Conservation (phyloP, 2,888 invertebrate species). For the Scaptomyza parva region DNA sequence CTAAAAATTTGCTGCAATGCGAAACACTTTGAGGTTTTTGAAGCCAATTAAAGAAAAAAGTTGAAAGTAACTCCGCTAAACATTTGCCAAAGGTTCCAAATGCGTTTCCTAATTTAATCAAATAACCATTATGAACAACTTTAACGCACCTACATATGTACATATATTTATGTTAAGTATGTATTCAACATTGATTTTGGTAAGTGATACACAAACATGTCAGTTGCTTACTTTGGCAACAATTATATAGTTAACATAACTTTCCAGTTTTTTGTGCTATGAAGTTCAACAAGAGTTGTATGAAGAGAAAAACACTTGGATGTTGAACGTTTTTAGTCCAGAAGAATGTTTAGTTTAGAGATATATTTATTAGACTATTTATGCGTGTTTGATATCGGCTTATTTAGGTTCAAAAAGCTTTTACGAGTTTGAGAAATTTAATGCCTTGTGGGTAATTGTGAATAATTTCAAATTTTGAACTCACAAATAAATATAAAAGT, state of each 20-base stretch:
- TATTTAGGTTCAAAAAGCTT: too few species aligned
- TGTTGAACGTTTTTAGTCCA: too few species aligned
- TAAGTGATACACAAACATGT: neutral
- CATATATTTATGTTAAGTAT: neutral
- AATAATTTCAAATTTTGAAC: too few species aligned
- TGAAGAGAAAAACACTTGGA: too few species aligned
- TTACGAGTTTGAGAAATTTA: too few species aligned
- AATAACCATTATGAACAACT: neutral
- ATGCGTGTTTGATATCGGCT: too few species aligned
- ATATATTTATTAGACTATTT: neutral
- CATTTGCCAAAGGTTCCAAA: neutral
- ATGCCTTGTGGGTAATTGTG: too few species aligned
- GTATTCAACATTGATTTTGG: neutral
- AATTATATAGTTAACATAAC: neutral
- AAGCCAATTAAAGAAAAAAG: conserved; percentile 32
- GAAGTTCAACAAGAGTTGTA: neutral
- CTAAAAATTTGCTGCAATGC: conserved; percentile 14
- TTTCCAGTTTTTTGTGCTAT: neutral
- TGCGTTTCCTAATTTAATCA: neutral
- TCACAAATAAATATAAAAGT: too few species aligned
- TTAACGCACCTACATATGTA: neutral
- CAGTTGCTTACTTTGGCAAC: neutral
- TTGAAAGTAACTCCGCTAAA: neutral
- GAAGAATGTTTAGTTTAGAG: too few species aligned
- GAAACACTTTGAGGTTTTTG: conserved; percentile 4